Conservation (phyloP, 92 coral and sea anemone genomes). For the Umimayanthus kanabou region DNA sequence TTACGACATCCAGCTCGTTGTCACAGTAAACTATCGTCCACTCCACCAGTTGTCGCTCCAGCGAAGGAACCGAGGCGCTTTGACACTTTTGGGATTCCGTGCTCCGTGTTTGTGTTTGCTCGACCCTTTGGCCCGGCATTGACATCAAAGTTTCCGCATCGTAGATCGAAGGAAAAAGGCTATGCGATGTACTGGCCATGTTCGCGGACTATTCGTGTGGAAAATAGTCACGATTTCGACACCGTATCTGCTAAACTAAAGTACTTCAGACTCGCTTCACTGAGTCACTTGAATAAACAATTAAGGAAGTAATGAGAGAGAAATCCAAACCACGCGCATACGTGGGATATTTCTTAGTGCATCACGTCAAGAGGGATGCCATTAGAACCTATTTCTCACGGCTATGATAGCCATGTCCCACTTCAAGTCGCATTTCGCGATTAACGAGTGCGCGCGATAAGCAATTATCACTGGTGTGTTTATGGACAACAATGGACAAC, state of each 20-base stretch:
- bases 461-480: not conserved
- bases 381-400: constrained; percentile 4
- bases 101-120: constrained; percentile 3
- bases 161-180: constrained; percentile 31
- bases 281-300: not conserved
- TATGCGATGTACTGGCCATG: constrained; percentile 34
- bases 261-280: not conserved
- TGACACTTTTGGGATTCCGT: not conserved
- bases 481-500: not conserved
- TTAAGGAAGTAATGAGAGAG: no score
- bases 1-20: constrained; percentile 15
- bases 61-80: constrained; percentile 10
- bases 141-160: not conserved
- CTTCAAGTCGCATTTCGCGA: no score
- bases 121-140: constrained; percentile 1
- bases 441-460: not conserved
- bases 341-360: not conserved
- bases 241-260: not conserved
- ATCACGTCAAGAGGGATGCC: not conserved
- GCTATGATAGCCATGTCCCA: no score
- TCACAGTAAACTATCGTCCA: constrained; percentile 33
- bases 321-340: not conserved
- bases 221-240: not conserved
- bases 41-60: constrained; percentile 28
- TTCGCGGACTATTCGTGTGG: not conserved